Evolutionary conservation across 2,797 vertebrate genomes (phyloP).

Genomic region (Malacoctenus gilli): DNA sequence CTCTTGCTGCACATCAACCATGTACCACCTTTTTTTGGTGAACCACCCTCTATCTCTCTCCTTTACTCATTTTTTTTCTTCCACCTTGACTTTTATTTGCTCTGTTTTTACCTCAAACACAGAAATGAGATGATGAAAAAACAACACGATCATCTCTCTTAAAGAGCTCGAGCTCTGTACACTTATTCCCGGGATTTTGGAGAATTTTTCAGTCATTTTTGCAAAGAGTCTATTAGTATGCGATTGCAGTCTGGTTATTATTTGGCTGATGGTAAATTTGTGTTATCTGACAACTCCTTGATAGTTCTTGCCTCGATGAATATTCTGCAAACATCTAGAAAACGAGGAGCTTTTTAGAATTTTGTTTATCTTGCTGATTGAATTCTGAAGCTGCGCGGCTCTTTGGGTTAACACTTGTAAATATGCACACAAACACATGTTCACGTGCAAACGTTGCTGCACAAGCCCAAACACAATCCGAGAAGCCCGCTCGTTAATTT

Average conservation of each 20-base stretch:
- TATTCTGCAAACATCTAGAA: constrained; percentile 48
- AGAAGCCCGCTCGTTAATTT: constrained; percentile 60
- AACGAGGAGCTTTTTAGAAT: constrained; percentile 48
- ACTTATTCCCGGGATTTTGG: constrained; percentile 2
- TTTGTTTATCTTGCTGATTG: constrained; percentile 62
- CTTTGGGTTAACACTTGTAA: constrained; percentile 21
- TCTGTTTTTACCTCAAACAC: constrained; percentile 16
- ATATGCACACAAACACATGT: constrained; percentile 26
- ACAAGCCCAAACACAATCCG: constrained; percentile 26
- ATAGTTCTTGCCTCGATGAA: constrained; percentile 45
- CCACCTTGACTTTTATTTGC: constrained; percentile 17
- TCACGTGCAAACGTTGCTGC: not conserved
- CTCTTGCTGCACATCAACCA: constrained; percentile 52
- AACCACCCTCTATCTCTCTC: too few relatives aligned
- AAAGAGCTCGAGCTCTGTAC: not conserved
- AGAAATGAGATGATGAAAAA: constrained; percentile 8
- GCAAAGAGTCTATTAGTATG: constrained; percentile 24
- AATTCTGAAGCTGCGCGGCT: constrained; percentile 34
- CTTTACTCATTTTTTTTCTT: constrained; percentile 1
- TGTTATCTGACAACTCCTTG: constrained; percentile 54
- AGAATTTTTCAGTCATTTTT: constrained; percentile 24
- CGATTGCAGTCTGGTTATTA: constrained; percentile 19
- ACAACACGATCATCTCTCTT: constrained; percentile 7
- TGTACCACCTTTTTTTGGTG: constrained; percentile 41
- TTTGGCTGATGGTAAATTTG: constrained; percentile 27